A percentile compares a stretch with the other conserved stretches of the same genome.
These are phyloP conservation scores for Pangasius macronema DNA, from an alignment of 2,797 vertebrate species.

Conservation along the genomic window DNA sequence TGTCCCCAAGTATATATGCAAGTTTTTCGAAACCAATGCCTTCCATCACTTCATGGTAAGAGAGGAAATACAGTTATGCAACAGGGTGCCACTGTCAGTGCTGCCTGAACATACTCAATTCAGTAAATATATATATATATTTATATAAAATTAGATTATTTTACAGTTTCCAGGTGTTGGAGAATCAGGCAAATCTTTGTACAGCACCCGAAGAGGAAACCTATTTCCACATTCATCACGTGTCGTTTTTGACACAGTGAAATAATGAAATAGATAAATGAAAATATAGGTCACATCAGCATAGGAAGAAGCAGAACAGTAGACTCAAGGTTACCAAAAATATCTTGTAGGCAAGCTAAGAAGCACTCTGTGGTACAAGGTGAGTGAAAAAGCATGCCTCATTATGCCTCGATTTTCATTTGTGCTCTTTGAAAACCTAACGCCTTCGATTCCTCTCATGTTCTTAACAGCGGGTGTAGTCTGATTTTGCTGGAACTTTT, in stretches of 20 bases:
- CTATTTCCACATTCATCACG: background rate
- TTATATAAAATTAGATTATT: background rate
- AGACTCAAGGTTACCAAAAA: slow-evolving; percentile 10
- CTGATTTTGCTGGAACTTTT: background rate
- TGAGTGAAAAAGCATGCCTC: background rate
- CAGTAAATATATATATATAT: background rate
- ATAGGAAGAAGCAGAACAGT: background rate
- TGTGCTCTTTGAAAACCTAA: slow-evolving; percentile 21
- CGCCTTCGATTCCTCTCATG: background rate
- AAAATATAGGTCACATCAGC: slow-evolving; percentile 9
- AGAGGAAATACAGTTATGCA: slow-evolving; percentile 20
- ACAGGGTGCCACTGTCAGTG: background rate
- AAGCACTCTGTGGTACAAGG: background rate
- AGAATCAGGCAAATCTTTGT: background rate
- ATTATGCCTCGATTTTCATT: slow-evolving; percentile 18
- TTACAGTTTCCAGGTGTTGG: too few relatives aligned
- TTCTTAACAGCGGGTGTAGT: background rate
- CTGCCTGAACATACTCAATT: background rate
- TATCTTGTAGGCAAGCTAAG: background rate
- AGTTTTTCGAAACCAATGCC: slow-evolving; percentile 30
- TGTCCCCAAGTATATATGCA: background rate
- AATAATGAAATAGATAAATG: background rate
- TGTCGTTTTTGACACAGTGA: background rate
- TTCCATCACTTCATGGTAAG: slow-evolving; percentile 14
- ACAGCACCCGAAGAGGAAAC: background rate